Evolutionary conservation across 2,797 vertebrate genomes (phyloP).

Genomic region (Brachymystax lenok): DNA sequence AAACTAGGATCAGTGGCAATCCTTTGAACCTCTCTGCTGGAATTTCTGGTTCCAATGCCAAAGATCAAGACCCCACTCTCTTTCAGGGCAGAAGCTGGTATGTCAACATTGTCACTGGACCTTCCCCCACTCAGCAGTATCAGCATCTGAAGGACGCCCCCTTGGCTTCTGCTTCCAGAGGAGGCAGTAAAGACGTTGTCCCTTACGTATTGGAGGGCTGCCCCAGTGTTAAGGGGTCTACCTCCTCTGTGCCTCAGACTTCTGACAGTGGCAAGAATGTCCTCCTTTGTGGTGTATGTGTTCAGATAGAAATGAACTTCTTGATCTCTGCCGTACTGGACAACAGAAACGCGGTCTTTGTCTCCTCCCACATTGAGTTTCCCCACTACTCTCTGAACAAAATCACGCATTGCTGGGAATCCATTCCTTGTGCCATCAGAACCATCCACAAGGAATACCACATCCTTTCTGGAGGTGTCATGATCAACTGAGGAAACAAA

Average conservation of each 20-base stretch:
- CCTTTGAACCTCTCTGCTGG: no score
- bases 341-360: neutral
- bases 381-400: neutral
- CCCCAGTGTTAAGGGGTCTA: slow-evolving; percentile 20
- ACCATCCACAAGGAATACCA: no score
- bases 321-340: neutral
- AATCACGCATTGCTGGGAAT: neutral
- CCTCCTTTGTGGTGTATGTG: no score
- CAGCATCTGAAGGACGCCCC: no score
- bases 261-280: no score
- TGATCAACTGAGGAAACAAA: slow-evolving; percentile 10
- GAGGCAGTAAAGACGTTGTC: slow-evolving; percentile 19
- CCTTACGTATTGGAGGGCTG: slow-evolving; percentile 29
- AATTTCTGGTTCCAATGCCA: no score
- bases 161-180: neutral
- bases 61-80: no score
- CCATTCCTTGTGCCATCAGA: neutral
- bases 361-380: neutral
- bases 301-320: no score
- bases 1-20: no score
- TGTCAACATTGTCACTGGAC: neutral
- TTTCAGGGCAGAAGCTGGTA: slow-evolving; percentile 15
- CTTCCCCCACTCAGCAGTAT: no score
- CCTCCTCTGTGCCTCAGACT: no score
- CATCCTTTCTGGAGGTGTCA: neutral